A percentile compares a stretch with the other conserved stretches of the same genome.
Conservation (phyloP, 2,888 invertebrate species). For the Leucania comma region DNA sequence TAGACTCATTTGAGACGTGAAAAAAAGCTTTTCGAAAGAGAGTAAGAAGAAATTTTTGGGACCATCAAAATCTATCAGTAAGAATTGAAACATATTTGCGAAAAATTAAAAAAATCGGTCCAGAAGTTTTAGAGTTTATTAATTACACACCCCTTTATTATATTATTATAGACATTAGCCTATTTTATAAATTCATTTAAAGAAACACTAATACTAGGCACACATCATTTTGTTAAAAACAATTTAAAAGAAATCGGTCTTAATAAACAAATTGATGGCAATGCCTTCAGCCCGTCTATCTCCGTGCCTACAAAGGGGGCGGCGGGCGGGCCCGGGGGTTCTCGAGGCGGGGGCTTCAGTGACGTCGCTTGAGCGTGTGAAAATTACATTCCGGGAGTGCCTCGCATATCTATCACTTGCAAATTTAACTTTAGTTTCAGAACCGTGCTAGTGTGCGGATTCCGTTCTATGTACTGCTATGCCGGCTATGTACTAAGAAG, state of each 20-base stretch:
- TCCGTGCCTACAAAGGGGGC: constrained; percentile 65
- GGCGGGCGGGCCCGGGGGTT: constrained; percentile 61
- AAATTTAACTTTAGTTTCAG: constrained; percentile 90
- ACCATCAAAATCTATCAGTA: too few species aligned
- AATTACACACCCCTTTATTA: too few species aligned
- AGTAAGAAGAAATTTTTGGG: too few species aligned
- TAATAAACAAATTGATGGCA: constrained; percentile 11
- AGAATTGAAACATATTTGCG: too few species aligned
- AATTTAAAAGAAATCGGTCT: neutral
- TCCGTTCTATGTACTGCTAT: constrained; percentile 54
- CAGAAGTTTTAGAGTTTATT: too few species aligned
- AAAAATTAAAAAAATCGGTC: too few species aligned
- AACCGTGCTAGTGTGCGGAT: constrained; percentile 67
- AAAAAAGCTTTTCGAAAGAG: too few species aligned
- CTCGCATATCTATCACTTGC: constrained; percentile 91
- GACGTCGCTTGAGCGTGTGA: constrained; percentile 88
- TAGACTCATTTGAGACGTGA: too few species aligned
- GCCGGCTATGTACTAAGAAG: constrained; percentile 50
- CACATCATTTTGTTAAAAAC: neutral
- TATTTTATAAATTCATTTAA: too few species aligned
- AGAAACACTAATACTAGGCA: too few species aligned
- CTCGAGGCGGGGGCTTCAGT: constrained; percentile 74
- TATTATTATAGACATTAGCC: too few species aligned
- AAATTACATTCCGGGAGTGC: constrained; percentile 90
- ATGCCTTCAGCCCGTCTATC: constrained; percentile 27